phyloP scores from a whole-genome alignment of 2,113 vertebrate species.

The Ivindomyrus marchei region DNA sequence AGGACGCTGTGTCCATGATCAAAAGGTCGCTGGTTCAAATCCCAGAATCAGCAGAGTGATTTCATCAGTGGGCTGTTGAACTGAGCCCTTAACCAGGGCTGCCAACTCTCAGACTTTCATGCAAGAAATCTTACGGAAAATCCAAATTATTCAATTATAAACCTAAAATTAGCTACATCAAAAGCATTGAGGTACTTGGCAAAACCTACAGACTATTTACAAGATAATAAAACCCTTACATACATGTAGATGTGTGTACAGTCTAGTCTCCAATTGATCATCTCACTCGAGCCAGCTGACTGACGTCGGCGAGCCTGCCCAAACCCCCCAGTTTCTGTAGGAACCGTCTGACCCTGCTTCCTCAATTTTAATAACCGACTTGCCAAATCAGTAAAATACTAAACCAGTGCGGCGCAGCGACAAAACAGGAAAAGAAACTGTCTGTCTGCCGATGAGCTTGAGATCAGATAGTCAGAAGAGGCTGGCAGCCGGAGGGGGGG shows the following conservation, averaged over 20 bases:
- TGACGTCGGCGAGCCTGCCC: background rate
- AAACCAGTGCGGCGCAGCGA: background rate
- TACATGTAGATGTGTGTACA: background rate
- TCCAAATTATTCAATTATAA: background rate
- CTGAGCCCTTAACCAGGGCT: background rate
- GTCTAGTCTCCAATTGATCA: background rate
- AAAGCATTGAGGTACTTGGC: background rate
- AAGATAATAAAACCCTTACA: background rate
- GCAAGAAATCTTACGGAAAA: background rate
- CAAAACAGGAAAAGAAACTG: background rate
- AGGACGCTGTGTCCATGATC: background rate
- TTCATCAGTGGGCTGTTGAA: background rate
- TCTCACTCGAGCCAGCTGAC: background rate
- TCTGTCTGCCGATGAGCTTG: background rate
- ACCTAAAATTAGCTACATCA: background rate
- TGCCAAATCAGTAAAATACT: background rate
- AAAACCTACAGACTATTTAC: background rate
- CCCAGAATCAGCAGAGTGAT: background rate
- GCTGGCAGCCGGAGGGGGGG: background rate
- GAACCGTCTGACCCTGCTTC: background rate
- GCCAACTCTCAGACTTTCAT: background rate
- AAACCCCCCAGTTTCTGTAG: background rate
- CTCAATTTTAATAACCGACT: background rate
- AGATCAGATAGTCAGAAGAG: background rate
- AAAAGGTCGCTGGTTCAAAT: background rate